Base-by-base conservation (phyloP, 2,888 invertebrate species). In the Leucophenga montana region DNA sequence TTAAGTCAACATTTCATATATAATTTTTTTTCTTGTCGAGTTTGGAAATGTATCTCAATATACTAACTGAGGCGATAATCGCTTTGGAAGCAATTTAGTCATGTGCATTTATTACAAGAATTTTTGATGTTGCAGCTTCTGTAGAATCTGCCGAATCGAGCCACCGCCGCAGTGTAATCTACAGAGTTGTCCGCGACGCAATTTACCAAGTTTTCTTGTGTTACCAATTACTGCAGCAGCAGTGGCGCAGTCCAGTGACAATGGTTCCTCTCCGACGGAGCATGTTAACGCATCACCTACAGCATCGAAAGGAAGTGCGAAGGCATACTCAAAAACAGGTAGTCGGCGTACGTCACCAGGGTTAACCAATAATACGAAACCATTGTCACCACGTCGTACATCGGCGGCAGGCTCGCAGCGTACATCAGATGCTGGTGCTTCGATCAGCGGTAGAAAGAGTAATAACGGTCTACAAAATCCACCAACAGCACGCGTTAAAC, bases 181-280 rank as follows among this genome's bases (percentile, higher is more conserved):
- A 22, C 14, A 22, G 9, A 22, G 56, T 56, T 56, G 56, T 27
- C 27, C 0, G 14, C 18, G 27, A 11, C 14, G 27, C 4, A 39
- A 39, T n/a, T 8, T 39, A 11, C 61, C 61, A 20, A 39, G 39
- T 61, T 61, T 39, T 39, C 27, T 61, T 39, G 61, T 61, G 11
- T 44, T 61, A 61, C 61, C 61, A 6, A 61, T 61, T 31, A 18
- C 61, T 4, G 16, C 61, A 61, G 16, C 61, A 13, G 16, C 39
- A 39, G 39, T 16, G 61, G 61, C 18, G 14, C 44, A 16, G 39
- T 13, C 33, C 39, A 61, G 39, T 61, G 44, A 39, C 44, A 39
- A 56, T 22, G 56, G 1, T 27, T 13, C 16, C 61, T 11, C 61
- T 39, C 39, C 33, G 20, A 3, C 13, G 33, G 6, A 16, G 16